Evolutionary conservation across 2,797 vertebrate genomes (phyloP), one percentile per base, ranked within the genome.

Genomic region (Vespertilio murinus): DNA sequence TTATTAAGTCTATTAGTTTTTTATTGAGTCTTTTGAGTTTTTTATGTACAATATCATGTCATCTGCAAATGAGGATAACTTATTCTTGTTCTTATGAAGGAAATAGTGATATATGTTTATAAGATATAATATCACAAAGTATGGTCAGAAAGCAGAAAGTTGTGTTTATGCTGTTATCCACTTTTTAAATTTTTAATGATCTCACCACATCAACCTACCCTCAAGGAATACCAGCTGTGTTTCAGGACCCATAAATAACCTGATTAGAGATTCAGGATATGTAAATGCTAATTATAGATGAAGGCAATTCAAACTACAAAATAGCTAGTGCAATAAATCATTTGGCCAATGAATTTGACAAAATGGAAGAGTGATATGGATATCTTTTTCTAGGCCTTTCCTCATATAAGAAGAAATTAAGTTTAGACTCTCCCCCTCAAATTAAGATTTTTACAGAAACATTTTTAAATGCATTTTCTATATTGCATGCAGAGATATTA

Each of bases 281-380:
- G 14, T 90, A 49, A 91, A 93, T 87, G 88, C 49, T 94, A 94
- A 88, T 95, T 95, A 75, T 67, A 78, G 30, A 92, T 78, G 40
- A 94, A 91, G 20, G 17, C 0, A 54, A 77, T 81, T 94, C 14
- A 95, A 92, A 92, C 67, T 42, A 52, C 54, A 93, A 90, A 85
- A 78, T 56, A 93, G 33, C 49, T 84, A 77, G 49, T 6, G 45
- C 86, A 94, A 90, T 33, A 80, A 91, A 91, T 17, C 20, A 91
- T 89, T 89, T 94, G 69, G 30, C 40, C 18, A 83, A 75, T 35
- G 61, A 89, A 92, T 70, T 81, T 90, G 28, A 22, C 23, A 94
- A 92, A 88, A 91, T 82, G 52, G 40, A 73, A 73, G 75, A 54
- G 40, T n/a, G 3, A 74, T 25, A 61, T 38, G 79, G 17, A 23